Percentiles rank a stretch among this genome's conserved stretches.
Evolutionary conservation across 1,140 invertebrate species (phyloP).

Genomic region (Drosophila burlai): DNA sequence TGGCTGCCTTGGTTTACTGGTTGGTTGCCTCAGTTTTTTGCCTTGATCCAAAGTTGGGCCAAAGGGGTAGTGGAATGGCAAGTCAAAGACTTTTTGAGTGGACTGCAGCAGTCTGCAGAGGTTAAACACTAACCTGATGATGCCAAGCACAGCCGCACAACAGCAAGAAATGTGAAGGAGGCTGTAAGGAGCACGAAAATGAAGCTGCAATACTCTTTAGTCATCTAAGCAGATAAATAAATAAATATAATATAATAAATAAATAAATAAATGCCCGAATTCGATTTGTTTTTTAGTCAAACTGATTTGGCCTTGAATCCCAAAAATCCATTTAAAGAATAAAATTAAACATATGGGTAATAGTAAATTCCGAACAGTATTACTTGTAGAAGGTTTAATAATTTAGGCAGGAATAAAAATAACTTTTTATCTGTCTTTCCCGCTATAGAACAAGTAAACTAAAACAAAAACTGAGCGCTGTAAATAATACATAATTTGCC

Average conservation of each 20-base stretch:
- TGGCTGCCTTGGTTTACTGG: slow-evolving; percentile 67
- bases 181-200: neutral
- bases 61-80: slow-evolving; percentile 35
- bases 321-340: neutral
- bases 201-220: slow-evolving; percentile 19
- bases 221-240: neutral
- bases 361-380: neutral
- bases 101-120: slow-evolving; percentile 75
- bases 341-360: neutral
- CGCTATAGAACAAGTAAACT: no score
- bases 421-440: neutral
- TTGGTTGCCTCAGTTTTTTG: slow-evolving; percentile 49
- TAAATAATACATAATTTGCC: neutral
- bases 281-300: no score
- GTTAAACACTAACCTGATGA: slow-evolving; percentile 77
- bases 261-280: no score
- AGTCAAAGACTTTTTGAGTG: slow-evolving; percentile 81
- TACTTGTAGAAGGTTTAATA: neutral
- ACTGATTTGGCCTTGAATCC: no score
- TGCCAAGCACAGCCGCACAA: slow-evolving; percentile 56
- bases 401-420: neutral
- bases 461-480: neutral
- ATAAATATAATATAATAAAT: no score
- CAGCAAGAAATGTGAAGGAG: slow-evolving; percentile 35
- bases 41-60: slow-evolving; percentile 33